Conservation (phyloP, 2,113 vertebrate species). For the Myiagra hebetior region DNA sequence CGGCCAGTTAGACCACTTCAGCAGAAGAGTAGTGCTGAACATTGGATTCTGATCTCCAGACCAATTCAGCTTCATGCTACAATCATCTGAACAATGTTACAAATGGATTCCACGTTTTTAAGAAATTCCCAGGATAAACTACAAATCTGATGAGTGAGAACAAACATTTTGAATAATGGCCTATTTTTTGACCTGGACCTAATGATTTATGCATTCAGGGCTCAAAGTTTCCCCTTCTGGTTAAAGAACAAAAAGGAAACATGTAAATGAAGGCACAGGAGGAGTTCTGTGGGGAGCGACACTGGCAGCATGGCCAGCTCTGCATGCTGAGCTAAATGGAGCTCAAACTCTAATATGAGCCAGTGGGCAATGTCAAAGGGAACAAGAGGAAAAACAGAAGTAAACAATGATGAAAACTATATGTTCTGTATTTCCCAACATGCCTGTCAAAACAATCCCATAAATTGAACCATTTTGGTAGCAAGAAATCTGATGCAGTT, state of each 20-base stretch:
- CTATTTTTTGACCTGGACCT: not conserved
- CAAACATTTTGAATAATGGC: not conserved
- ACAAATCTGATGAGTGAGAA: not conserved
- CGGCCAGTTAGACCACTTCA: not conserved
- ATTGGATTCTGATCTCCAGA: not conserved
- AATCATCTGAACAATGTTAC: not conserved
- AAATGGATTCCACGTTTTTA: not conserved
- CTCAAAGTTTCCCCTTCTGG: not conserved
- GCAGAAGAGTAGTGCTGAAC: not conserved
- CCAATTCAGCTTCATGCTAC: not conserved
- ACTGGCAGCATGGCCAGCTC: not conserved
- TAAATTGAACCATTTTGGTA: conserved; percentile 31
- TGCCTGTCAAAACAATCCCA: conserved; percentile 32
- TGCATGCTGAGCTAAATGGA: conserved; percentile 14
- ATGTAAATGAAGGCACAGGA: not conserved
- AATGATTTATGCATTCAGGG: conserved; percentile 8
- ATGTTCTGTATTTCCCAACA: conserved; percentile 46
- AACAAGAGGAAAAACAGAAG: conserved; percentile 21
- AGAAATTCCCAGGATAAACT: not conserved
- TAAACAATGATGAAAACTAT: conserved; percentile 24
- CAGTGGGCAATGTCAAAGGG: conserved; percentile 23
- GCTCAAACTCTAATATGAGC: not conserved
- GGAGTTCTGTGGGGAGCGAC: not conserved
- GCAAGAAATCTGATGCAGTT: conserved; percentile 1
- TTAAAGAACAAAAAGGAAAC: conserved; percentile 20